Percentiles rank a stretch among this genome's conserved stretches.
Evolutionary conservation across 2,797 vertebrate genomes (phyloP).

Genomic region (Pteronotus mesoamericanus): DNA sequence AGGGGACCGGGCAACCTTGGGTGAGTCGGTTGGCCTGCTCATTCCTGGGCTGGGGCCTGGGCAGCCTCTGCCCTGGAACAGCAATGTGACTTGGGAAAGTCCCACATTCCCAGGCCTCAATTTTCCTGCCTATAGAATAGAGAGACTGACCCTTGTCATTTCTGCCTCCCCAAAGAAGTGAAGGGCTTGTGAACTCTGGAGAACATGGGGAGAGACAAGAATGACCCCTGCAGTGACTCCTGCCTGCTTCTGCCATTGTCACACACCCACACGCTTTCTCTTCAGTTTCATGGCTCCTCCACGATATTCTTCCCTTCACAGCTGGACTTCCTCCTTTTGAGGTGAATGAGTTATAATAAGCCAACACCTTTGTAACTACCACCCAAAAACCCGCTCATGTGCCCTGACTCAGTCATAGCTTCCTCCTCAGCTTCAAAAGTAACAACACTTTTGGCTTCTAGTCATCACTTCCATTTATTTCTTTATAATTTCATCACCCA

Average conservation of each 20-base stretch:
- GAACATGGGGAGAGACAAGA: neutral
- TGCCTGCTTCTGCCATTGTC: neutral
- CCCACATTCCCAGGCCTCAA: neutral
- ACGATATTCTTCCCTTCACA: neutral
- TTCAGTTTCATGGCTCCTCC: neutral
- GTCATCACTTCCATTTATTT: neutral
- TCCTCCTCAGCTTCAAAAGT: neutral
- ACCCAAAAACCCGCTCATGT: neutral
- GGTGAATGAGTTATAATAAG: neutral
- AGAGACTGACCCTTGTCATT: neutral
- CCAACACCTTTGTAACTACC: neutral
- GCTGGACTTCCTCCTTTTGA: neutral
- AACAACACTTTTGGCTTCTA: neutral
- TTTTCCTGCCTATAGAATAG: neutral
- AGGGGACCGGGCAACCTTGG: conserved; percentile 39
- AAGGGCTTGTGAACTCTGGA: neutral
- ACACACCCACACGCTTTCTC: neutral
- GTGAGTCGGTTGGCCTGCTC: neutral
- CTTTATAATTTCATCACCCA: neutral
- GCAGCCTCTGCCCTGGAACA: neutral
- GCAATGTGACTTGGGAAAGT: neutral
- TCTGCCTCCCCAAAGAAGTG: neutral
- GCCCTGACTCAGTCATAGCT: too few species aligned
- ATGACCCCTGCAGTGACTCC: neutral
- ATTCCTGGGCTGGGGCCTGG: neutral